Percentiles rank a stretch among this genome's conserved stretches.
phyloP scores from a whole-genome alignment of 2,888 invertebrate genomes.

The Mechanitis mazaeus region DNA sequence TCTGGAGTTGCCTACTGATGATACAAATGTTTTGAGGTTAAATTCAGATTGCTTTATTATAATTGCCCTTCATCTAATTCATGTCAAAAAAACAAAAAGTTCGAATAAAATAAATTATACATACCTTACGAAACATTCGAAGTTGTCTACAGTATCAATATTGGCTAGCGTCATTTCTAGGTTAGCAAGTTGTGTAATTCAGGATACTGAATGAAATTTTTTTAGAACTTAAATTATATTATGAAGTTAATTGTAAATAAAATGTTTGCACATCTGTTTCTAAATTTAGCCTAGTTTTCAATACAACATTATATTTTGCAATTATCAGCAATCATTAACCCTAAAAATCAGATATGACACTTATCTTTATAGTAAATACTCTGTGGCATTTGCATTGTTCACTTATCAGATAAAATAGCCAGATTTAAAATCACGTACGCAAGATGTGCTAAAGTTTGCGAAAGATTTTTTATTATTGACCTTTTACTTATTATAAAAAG shows the following conservation, averaged over 20 bases:
- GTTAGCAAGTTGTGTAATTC: constrained; percentile 21
- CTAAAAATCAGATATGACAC: no score
- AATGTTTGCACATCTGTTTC: not conserved
- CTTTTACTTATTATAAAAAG: no score
- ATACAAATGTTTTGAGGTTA: no score
- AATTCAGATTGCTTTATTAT: no score
- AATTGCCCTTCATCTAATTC: no score
- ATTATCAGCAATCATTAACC: not conserved
- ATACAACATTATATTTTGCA: constrained; percentile 9
- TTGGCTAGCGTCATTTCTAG: constrained; percentile 69
- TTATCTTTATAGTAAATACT: no score
- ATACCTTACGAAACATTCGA: constrained; percentile 64
- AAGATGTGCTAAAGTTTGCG: not conserved
- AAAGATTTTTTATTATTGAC: no score
- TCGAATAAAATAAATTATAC: constrained; percentile 18
- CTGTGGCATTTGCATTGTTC: no score
- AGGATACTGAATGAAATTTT: constrained; percentile 1
- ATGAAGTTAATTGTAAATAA: constrained; percentile 7
- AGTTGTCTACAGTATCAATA: constrained; percentile 70
- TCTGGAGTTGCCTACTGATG: no score
- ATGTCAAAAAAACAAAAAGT: not conserved
- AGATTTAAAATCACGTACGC: no score
- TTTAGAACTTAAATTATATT: not conserved
- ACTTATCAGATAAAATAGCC: no score
- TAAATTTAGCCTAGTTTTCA: not conserved